A percentile compares a stretch with the other conserved stretches of the same genome.
Evolutionary conservation across 2,888 invertebrate genomes (phyloP).

Genomic region (Mylabris sibirica): DNA sequence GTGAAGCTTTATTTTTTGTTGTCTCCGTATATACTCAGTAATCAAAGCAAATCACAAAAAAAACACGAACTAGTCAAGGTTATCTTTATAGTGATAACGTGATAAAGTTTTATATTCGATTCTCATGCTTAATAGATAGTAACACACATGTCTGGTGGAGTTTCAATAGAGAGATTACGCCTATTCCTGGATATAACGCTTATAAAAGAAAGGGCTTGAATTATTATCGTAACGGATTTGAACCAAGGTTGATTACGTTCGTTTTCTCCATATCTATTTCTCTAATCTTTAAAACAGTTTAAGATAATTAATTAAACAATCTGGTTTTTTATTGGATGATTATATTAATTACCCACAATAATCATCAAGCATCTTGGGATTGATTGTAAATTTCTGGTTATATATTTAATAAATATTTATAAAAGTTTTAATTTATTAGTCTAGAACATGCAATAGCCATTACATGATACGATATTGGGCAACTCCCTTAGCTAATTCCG

Average conservation of each 20-base stretch:
- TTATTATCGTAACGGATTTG: background rate
- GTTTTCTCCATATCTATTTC: background rate
- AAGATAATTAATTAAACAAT: background rate
- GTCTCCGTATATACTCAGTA: background rate
- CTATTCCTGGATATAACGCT: background rate
- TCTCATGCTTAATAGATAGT: constrained; percentile 1
- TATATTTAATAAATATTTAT: background rate
- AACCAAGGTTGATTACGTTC: background rate
- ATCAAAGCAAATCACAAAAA: background rate
- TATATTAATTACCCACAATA: background rate
- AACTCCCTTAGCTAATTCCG: background rate
- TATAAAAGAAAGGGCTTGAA: background rate
- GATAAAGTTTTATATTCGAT: background rate
- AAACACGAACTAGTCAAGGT: background rate
- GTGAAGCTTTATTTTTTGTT: background rate
- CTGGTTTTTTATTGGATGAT: background rate
- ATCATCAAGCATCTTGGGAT: background rate
- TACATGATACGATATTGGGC: background rate
- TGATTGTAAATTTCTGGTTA: background rate
- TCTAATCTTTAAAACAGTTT: background rate
- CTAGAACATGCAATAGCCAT: background rate
- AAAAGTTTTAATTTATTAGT: background rate
- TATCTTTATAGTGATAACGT: background rate
- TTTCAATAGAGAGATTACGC: background rate
- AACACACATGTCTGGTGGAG: background rate